These are phyloP conservation scores for Agonopterix alstromeriana DNA, from an alignment of 2,888 invertebrate genomes.

Conservation along the genomic window DNA sequence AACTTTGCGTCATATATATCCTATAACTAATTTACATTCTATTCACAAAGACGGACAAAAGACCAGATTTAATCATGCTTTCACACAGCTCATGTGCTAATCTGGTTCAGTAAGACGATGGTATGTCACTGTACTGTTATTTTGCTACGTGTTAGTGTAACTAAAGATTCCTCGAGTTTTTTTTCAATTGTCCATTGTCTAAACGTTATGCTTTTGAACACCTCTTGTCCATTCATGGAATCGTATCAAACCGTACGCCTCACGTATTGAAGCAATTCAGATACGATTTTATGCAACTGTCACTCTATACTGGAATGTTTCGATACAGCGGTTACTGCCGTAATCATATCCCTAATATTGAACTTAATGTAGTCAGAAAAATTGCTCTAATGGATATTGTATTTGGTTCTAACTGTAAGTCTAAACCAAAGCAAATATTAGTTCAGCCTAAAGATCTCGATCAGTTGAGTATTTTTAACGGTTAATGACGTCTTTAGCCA, in stretches of 20 bases:
- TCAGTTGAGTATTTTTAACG: background rate
- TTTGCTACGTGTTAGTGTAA: constrained; percentile 27
- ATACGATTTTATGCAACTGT: constrained; percentile 16
- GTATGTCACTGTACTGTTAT: constrained; percentile 1
- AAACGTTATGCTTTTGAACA: constrained; percentile 37
- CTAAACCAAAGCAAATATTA: too few relatives aligned
- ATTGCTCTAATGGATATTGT: too few relatives aligned
- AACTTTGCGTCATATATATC: constrained; percentile 23
- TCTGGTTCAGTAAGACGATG: background rate
- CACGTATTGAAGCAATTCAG: constrained; percentile 17
- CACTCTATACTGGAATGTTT: background rate
- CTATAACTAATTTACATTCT: too few relatives aligned
- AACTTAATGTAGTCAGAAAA: too few relatives aligned
- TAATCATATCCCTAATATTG: background rate
- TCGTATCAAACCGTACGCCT: constrained; percentile 16
- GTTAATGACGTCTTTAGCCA: constrained; percentile 4
- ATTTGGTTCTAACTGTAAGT: too few relatives aligned
- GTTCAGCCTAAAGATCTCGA: too few relatives aligned
- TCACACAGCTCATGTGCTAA: too few relatives aligned
- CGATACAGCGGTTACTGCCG: too few relatives aligned
- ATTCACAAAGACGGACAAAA: too few relatives aligned
- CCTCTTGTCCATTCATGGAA: constrained; percentile 41
- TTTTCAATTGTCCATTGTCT: constrained; percentile 53
- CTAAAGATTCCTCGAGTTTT: constrained; percentile 39
- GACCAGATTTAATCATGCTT: too few relatives aligned